Conservation (phyloP, 2,797 vertebrate genomes). For the Lithobates pipiens region DNA sequence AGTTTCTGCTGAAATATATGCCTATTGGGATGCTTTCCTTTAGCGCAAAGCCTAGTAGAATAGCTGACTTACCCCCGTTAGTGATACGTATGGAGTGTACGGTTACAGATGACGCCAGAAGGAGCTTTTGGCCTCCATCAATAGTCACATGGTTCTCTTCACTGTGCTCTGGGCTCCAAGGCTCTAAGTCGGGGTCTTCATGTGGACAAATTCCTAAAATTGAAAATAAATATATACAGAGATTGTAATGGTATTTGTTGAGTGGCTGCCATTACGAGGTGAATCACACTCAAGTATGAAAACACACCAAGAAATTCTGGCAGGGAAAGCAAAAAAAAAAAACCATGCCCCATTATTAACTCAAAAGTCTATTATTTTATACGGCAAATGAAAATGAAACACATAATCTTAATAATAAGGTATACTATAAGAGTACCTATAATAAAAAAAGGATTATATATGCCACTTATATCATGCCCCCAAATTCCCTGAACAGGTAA, state of each 20-base stretch:
- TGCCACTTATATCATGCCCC: too few relatives aligned
- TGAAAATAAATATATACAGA: conserved; percentile 14
- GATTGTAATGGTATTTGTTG: neutral
- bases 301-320: neutral
- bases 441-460: neutral
- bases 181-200: conserved; percentile 81
- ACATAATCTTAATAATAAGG: neutral
- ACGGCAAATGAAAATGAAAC: neutral
- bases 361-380: neutral
- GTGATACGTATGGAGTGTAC: conserved; percentile 89
- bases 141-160: conserved; percentile 79
- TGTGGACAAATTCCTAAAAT: conserved; percentile 80
- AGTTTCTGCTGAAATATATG: conserved; percentile 17
- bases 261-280: neutral
- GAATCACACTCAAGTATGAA: conserved; percentile 3
- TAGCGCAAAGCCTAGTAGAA: neutral
- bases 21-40: conserved; percentile 10
- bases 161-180: conserved; percentile 87
- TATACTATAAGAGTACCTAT: neutral
- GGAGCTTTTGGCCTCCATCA: conserved; percentile 76
- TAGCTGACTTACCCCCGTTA: conserved; percentile 79
- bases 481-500: too few relatives aligned
- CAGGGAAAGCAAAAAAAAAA: neutral
- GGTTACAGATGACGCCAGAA: conserved; percentile 87
- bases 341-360: neutral